phyloP scores from a whole-genome alignment of 2,888 invertebrate species.

The Parnassius smintheus region DNA sequence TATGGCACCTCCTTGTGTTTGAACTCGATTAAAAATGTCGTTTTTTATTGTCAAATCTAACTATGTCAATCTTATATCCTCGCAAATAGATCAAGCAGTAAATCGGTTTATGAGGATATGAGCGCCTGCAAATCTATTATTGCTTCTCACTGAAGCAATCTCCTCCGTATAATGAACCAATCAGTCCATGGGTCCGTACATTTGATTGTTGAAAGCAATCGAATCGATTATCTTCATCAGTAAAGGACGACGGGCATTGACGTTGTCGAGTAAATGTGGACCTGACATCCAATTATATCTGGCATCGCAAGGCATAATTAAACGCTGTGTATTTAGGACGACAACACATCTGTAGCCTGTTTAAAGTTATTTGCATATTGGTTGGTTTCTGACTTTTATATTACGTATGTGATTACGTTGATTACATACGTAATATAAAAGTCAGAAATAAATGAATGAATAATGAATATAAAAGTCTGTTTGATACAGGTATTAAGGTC shows the following conservation, averaged over 20 bases:
- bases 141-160: slow-evolving; percentile 19
- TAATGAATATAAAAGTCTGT: not conserved
- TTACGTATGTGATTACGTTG: too few species aligned
- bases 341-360: not conserved
- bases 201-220: slow-evolving; percentile 18
- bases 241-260: not conserved
- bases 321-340: not conserved
- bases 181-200: slow-evolving; percentile 7
- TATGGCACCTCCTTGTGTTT: too few species aligned
- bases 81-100: too few species aligned
- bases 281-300: not conserved
- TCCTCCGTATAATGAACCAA: slow-evolving; percentile 18
- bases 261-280: slow-evolving; percentile 1
- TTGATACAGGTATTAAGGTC: too few species aligned
- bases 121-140: slow-evolving; percentile 8
- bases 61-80: too few species aligned
- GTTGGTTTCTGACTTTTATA: not conserved
- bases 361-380: not conserved
- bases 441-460: not conserved
- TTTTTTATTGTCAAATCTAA: too few species aligned
- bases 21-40: too few species aligned
- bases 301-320: not conserved
- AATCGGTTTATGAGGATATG: too few species aligned
- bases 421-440: too few species aligned
- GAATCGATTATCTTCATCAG: slow-evolving; percentile 1